Evolutionary conservation across 2,797 vertebrate species (phyloP).

Genomic region (Halcyon smyrnensis): DNA sequence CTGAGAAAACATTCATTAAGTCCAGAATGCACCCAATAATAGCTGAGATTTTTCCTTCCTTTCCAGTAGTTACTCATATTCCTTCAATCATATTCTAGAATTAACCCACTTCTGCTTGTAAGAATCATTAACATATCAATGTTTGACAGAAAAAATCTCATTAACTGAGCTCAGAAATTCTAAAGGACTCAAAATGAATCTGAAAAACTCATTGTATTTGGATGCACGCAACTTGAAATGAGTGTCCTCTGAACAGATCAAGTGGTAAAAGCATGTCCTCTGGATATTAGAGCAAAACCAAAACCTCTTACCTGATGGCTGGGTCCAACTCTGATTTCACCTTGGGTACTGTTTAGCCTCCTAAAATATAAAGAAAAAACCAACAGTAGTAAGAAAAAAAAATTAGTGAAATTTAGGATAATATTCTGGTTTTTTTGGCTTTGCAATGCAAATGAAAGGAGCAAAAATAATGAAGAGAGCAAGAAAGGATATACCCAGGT

Average conservation of each 20-base stretch:
- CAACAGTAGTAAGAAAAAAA: not conserved
- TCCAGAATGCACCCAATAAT: not conserved
- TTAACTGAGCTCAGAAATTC: not conserved
- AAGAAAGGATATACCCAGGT: not conserved
- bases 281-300: not conserved
- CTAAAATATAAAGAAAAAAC: conserved; percentile 72
- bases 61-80: not conserved
- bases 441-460: not conserved
- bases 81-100: not conserved
- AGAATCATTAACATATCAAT: not conserved
- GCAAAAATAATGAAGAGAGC: not conserved
- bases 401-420: not conserved
- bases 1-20: not conserved
- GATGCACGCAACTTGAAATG: not conserved
- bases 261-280: not conserved
- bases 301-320: conserved; percentile 93
- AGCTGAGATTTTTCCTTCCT: not conserved
- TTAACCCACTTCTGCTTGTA: not conserved
- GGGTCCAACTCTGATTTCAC: conserved; percentile 97
- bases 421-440: not conserved
- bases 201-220: not conserved
- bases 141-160: not conserved
- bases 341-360: conserved; percentile 98
- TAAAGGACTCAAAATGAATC: not conserved
- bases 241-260: not conserved